Evolutionary conservation across 2,888 invertebrate genomes (phyloP).

Genomic region (Melangyna quadrimaculata): DNA sequence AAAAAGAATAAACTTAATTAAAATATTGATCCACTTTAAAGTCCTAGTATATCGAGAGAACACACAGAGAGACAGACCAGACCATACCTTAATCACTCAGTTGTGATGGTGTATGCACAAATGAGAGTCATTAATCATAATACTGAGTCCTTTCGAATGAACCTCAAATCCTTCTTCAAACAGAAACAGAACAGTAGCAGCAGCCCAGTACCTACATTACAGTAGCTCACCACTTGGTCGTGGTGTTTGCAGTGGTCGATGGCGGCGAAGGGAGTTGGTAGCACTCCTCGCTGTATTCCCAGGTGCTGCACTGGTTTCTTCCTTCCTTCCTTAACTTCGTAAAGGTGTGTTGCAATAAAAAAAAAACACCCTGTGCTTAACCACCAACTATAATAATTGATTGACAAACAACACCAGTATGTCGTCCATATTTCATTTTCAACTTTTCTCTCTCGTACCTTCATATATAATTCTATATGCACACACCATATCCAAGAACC

Average conservation of each 20-base stretch:
- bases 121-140: constrained; percentile 70
- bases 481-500: neutral
- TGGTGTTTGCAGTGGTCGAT: neutral
- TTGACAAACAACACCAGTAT: constrained; percentile 64
- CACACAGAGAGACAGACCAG: constrained; percentile 2
- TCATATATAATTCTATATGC: neutral
- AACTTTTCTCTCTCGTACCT: constrained; percentile 45
- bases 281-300: constrained; percentile 6
- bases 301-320: neutral
- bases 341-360: constrained; percentile 40
- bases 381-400: constrained; percentile 66
- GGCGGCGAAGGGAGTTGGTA: neutral
- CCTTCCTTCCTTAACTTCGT: too few species aligned
- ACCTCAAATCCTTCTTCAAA: constrained; percentile 59
- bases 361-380: constrained; percentile 13
- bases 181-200: constrained; percentile 16
- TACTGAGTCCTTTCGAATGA: constrained; percentile 64
- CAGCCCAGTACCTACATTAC: neutral
- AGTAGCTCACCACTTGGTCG: constrained; percentile 9
- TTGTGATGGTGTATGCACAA: constrained; percentile 64
- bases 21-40: constrained; percentile 67
- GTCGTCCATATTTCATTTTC: constrained; percentile 57
- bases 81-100: constrained; percentile 62
- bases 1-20: constrained; percentile 69
- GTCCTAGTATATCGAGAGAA: constrained; percentile 10